phyloP scores from a whole-genome alignment of 2,888 invertebrate genomes.

The Cybosia mesomella region DNA sequence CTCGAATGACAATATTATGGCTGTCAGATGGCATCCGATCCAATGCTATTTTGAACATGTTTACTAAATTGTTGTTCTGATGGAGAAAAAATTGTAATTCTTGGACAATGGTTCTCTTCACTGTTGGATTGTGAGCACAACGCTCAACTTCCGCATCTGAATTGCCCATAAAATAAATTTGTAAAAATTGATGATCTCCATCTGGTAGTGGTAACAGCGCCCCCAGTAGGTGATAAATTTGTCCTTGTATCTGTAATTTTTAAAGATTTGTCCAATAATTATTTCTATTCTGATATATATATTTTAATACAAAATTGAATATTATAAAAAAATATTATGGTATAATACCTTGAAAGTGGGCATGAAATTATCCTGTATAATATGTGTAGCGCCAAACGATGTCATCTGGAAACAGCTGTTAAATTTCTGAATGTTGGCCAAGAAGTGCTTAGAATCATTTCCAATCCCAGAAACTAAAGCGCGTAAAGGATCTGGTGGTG shows the following conservation, averaged over 20 bases:
- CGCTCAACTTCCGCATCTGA: constrained; percentile 23
- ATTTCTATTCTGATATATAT: background rate
- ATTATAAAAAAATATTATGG: background rate
- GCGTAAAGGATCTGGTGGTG: constrained; percentile 37
- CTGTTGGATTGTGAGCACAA: constrained; percentile 15
- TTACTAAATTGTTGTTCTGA: constrained; percentile 29
- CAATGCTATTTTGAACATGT: constrained; percentile 39
- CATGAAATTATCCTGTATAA: constrained; percentile 38
- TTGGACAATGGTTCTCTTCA: constrained; percentile 40
- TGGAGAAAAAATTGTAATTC: constrained; percentile 49
- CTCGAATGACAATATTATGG: constrained; percentile 55
- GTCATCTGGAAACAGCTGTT: no score
- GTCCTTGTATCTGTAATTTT: constrained; percentile 28
- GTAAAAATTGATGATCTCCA: background rate
- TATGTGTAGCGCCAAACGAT: constrained; percentile 40
- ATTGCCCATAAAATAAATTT: constrained; percentile 9
- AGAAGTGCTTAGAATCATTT: no score
- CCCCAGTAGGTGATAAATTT: constrained; percentile 23
- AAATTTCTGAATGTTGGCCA: no score
- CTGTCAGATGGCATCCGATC: constrained; percentile 54
- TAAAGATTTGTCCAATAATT: constrained; percentile 26
- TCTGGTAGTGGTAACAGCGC: background rate
- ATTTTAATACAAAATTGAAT: background rate
- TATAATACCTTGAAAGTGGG: constrained; percentile 49
- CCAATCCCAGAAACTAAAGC: no score